Base-by-base conservation (phyloP, 2,888 invertebrate genomes). In the Drosophila rellima region DNA sequence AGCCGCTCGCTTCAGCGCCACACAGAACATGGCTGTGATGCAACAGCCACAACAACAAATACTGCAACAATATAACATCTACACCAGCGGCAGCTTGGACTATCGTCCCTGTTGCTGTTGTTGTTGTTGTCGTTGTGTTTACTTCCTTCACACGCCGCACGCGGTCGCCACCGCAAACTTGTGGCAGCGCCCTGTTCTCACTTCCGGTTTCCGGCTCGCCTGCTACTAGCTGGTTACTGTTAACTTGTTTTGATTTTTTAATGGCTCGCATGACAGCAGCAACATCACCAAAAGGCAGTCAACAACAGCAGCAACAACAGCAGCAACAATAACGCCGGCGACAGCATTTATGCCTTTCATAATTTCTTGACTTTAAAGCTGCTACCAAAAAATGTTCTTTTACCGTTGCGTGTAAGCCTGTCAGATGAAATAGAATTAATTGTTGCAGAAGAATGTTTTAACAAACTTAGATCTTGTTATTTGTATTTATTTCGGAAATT, bases 171-270 rank as follows among this genome's bases (percentile, higher is more conserved):
- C 83, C 83, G 61, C 83, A 84, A 84, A 84, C 88, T 84, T 84
- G 83, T 82, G 89, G 89, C 82, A 69, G 78, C 64, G 77, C 80
- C 79, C 84, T 89, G 89, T 79, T 81, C 73, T 84, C 80, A 80
- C 80, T 82, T 84, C 88, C 88, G 85, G 89, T 71, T 87, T 89
- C 89, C 89, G 82, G 81, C 56, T 81, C 47, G 75, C 75, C 82
- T 52, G 78, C 71, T 65, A 74, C 78, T 78, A 67, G 84, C 69
- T 72, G 72, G 82, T 84, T 70, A 68, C 85, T 75, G 89, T 71
- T 89, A 86, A 86, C 88, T 86, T 86, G 85, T 86, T 86, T 87
- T 86, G 85, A 89, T 89, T 89, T 86, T 86, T 87, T 87, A 86
- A 86, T 89, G 88, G 89, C 85, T 82, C 74, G 73, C 82, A 81